Evolutionary conservation across 2,797 vertebrate genomes (phyloP).

Genomic region (Enteromius argenteus): DNA sequence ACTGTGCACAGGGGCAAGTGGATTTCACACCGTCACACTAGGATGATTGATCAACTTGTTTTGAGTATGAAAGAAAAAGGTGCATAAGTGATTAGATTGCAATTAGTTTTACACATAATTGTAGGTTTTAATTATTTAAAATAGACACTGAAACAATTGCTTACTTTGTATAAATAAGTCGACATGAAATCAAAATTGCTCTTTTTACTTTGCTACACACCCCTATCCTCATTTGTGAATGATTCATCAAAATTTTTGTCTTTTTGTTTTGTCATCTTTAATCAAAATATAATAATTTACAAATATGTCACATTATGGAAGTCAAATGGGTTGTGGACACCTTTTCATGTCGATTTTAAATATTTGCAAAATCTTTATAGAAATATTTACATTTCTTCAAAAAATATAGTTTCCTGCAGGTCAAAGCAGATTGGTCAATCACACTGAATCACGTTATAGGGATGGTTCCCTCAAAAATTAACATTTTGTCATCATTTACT

Average conservation of each 20-base stretch:
- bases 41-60: conserved; percentile 23
- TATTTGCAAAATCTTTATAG: not conserved
- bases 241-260: too few species aligned
- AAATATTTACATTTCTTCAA: not conserved
- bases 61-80: not conserved
- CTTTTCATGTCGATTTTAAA: not conserved
- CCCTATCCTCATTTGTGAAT: not conserved
- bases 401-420: not conserved
- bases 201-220: not conserved
- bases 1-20: not conserved
- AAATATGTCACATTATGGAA: not conserved
- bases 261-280: not conserved
- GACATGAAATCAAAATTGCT: not conserved
- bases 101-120: not conserved
- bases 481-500: not conserved
- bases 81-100: not conserved
- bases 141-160: not conserved
- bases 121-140: not conserved
- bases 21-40: conserved; percentile 7
- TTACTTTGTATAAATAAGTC: not conserved
- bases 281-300: not conserved
- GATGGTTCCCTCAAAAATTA: not conserved
- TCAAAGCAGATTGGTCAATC: conserved; percentile 34
- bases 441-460: conserved; percentile 3
- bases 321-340: not conserved